A percentile compares a stretch with the other conserved stretches of the same genome.
Evolutionary conservation across 2,888 invertebrate genomes (phyloP).

Genomic region (Epirrhoe tristata): DNA sequence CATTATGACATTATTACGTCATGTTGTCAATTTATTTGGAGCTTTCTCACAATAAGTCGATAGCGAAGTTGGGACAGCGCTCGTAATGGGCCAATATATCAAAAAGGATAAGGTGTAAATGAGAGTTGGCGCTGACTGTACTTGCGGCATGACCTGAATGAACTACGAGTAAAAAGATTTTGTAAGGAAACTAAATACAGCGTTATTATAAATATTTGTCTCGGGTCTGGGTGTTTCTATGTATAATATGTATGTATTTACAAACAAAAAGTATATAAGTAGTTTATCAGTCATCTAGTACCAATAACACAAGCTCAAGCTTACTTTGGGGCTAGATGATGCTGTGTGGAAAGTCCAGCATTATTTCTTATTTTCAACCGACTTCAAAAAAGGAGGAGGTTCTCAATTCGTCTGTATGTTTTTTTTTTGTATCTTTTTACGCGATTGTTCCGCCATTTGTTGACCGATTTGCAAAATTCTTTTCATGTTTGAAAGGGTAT

Average conservation of each 20-base stretch:
- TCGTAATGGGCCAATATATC: slow-evolving; percentile 82
- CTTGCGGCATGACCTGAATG: slow-evolving; percentile 71
- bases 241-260: too few species aligned
- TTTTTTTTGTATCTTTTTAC: too few species aligned
- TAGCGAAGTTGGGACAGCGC: slow-evolving; percentile 67
- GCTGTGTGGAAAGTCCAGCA: too few species aligned
- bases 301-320: not conserved
- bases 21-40: slow-evolving; percentile 49
- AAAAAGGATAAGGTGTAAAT: slow-evolving; percentile 81
- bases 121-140: slow-evolving; percentile 72
- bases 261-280: too few species aligned
- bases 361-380: too few species aligned
- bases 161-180: not conserved
- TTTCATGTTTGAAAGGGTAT: too few species aligned
- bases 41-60: slow-evolving; percentile 75
- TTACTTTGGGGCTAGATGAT: not conserved
- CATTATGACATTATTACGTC: slow-evolving; percentile 40
- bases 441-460: too few species aligned
- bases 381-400: too few species aligned
- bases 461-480: too few species aligned
- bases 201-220: not conserved
- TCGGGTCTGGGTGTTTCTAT: too few species aligned
- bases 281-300: too few species aligned
- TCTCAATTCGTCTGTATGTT: too few species aligned
- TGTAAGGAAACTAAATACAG: slow-evolving; percentile 1